phyloP scores from a whole-genome alignment of 1,140 invertebrate species.

The Aculops lycopersici region DNA sequence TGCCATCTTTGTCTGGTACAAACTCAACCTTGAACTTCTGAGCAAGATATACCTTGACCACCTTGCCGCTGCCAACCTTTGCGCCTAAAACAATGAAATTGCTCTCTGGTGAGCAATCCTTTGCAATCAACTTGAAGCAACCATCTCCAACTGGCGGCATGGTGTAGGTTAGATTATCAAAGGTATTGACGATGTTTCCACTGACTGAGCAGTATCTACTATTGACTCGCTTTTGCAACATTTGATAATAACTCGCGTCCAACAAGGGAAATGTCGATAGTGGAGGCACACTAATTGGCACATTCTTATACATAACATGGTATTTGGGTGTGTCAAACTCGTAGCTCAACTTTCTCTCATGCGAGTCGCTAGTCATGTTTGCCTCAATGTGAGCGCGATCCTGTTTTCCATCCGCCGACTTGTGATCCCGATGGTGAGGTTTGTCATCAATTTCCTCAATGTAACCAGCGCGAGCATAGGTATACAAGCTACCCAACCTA shows the following conservation, averaged over 20 bases:
- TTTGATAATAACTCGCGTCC: neutral
- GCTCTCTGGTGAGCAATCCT: conserved; percentile 8
- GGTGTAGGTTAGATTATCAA: conserved; percentile 6
- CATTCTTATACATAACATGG: neutral
- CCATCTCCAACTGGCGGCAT: conserved; percentile 4
- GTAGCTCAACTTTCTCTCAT: neutral
- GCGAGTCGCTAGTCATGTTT: neutral
- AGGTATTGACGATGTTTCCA: conserved; percentile 6
- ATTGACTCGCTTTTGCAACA: conserved; percentile 1
- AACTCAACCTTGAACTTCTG: neutral
- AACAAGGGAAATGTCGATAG: neutral
- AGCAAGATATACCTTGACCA: neutral
- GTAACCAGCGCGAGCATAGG: neutral
- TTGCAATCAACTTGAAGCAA: conserved; percentile 9
- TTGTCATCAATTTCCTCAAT: neutral
- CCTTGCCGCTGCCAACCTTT: conserved; percentile 1
- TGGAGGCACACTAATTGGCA: neutral
- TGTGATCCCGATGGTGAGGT: neutral
- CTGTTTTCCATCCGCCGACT: neutral
- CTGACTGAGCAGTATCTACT: conserved; percentile 3
- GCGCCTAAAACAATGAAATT: conserved; percentile 6
- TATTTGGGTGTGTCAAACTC: neutral
- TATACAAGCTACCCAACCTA: neutral
- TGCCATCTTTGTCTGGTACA: neutral
- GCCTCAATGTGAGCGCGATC: neutral